These are phyloP conservation scores for Vombatus ursinus DNA, from an alignment of 2,113 vertebrate species.

Conservation along the genomic window DNA sequence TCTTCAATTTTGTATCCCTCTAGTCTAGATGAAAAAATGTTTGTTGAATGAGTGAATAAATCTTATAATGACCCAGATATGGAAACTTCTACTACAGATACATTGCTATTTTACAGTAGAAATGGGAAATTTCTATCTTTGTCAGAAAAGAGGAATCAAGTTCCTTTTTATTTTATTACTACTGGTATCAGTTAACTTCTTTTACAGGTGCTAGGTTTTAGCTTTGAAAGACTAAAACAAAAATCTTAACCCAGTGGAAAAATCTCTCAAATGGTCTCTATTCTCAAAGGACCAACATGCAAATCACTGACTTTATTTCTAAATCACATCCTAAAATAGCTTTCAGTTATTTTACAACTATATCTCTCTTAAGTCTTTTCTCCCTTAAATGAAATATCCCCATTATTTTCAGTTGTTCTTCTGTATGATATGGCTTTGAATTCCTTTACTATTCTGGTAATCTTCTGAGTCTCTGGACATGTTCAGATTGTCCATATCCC, in stretches of 20 bases:
- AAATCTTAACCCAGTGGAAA: conserved; percentile 11
- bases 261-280: neutral
- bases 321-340: conserved; percentile 7
- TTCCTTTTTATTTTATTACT: conserved; percentile 22
- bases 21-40: neutral
- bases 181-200: neutral
- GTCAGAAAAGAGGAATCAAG: neutral
- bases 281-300: conserved; percentile 4
- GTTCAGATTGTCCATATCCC: neutral
- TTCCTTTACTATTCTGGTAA: too few species aligned
- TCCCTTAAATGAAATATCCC: neutral
- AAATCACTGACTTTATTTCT: neutral
- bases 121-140: neutral
- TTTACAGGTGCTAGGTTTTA: neutral
- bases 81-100: neutral
- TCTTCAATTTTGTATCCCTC: neutral
- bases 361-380: neutral
- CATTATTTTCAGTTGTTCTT: too few species aligned
- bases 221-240: conserved; percentile 26
- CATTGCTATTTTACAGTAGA: neutral
- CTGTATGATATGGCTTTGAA: too few species aligned
- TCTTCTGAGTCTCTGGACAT: too few species aligned
- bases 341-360: neutral
- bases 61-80: neutral
- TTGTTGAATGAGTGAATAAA: neutral